phyloP scores from a whole-genome alignment of 2,113 vertebrate genomes.

The Corynorhinus townsendii region DNA sequence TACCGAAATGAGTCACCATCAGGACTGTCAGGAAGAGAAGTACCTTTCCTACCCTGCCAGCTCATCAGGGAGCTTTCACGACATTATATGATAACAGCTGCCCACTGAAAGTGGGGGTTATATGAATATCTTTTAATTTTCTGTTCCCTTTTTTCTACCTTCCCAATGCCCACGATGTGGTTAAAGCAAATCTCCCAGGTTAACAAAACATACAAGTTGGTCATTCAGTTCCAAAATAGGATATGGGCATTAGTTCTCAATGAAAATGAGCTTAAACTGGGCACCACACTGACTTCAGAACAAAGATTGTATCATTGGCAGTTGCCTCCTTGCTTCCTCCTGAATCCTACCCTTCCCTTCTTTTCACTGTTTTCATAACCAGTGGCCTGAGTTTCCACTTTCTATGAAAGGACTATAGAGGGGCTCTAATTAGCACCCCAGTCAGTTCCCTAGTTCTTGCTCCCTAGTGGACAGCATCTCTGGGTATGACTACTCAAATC shows the following conservation, averaged over 20 bases:
- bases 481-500: neutral
- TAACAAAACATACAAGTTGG: neutral
- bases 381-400: neutral
- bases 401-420: constrained; percentile 15
- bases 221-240: neutral
- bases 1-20: neutral
- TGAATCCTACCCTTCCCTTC: neutral
- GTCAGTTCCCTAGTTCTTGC: constrained; percentile 10
- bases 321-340: neutral
- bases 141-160: neutral
- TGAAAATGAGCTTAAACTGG: neutral
- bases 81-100: neutral
- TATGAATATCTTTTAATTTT: neutral
- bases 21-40: neutral
- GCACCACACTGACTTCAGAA: neutral
- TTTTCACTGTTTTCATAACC: constrained; percentile 34
- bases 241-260: neutral
- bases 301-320: neutral
- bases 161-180: neutral
- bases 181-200: neutral
- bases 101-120: neutral
- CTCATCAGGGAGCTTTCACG: neutral
- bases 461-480: neutral
- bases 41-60: neutral
- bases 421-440: constrained; percentile 17